Base-by-base conservation (phyloP, 2,113 vertebrate genomes). In the Semicossyphus pulcher region DNA sequence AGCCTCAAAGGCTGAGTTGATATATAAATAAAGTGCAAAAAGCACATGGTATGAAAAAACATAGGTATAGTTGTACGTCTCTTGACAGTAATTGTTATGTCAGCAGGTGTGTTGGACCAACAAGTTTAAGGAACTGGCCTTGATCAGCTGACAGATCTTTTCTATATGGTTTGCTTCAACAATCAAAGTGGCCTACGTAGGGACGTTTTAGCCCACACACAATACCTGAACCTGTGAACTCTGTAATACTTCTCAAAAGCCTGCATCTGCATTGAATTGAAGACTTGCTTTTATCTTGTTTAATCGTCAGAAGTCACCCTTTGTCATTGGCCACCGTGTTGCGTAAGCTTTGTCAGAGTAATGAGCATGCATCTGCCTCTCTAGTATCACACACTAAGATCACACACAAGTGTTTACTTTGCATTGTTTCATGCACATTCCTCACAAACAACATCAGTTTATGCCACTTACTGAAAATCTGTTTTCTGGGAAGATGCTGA, bases 391-490 rank as follows among this genome's bases (percentile, higher is more conserved):
- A 48, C 45, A 29, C 25, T 56, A 29, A 25, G 57, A 51, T 64
- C 26, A 37, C 25, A 11, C 47, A 25, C 8, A 4, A 57, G 18
- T 66, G n/a, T 87, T 78, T 81, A 20, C 76, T 78, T 67, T 51
- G 25, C 72, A 62, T 62, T 52, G 16, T 62, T 70, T 71, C 14
- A 29, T 25, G 39, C 26, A 47, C 20, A 42, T 78, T 68, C 65
- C 15, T 16, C 58, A 26, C 16, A 61, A 75, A 72, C 67, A 76
- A 31, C 20, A 37, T 61, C 21, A 61, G 47, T 39, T 14, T 69
- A 21, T 29, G 54, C 59, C 61, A 26, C 68, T 69, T 21, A 54
- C n/a, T 53, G 39, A 71, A 86, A 78, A 48, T 72, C n/a, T 57
- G 51, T 51, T 54, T 83, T 72, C 60, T 53, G 37, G 69, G 23